These are phyloP conservation scores for Blastobasis lacticolella DNA, from an alignment of 2,888 invertebrate genomes.

Conservation along the genomic window DNA sequence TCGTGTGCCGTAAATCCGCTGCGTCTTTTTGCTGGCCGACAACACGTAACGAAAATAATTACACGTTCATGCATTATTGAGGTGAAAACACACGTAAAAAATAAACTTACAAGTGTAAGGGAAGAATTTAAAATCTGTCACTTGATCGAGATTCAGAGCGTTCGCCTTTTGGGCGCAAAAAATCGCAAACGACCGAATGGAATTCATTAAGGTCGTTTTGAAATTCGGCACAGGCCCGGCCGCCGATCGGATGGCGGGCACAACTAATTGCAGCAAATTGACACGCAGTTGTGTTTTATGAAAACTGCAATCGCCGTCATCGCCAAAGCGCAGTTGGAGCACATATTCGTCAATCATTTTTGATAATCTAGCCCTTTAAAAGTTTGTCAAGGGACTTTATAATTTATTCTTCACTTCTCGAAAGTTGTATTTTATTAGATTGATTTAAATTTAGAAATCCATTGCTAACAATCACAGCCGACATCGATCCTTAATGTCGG, in stretches of 20 bases:
- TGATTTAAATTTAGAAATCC: too few species aligned
- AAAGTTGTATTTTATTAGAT: too few species aligned
- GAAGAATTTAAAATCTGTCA: conserved; percentile 73
- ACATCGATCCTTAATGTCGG: too few species aligned
- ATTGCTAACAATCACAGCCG: too few species aligned
- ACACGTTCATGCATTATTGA: conserved; percentile 63
- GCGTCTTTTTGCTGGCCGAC: conserved; percentile 32
- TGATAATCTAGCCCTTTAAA: too few species aligned
- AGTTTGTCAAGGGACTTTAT: too few species aligned
- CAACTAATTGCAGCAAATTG: conserved; percentile 49
- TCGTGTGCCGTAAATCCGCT: conserved; percentile 40
- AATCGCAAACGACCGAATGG: conserved; percentile 46
- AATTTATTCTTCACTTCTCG: too few species aligned
- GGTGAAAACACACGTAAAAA: conserved; percentile 46
- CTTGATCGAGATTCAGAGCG: conserved; percentile 64
- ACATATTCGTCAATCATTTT: too few species aligned
- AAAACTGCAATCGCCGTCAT: too few species aligned
- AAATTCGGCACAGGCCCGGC: conserved; percentile 38
- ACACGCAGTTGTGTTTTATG: conserved; percentile 24
- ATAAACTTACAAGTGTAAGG: conserved; percentile 61
- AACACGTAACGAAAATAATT: conserved; percentile 58
- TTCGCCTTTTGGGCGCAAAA: conserved; percentile 54
- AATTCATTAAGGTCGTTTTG: conserved; percentile 62
- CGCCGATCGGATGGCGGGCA: conserved; percentile 17
- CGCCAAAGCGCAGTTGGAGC: too few species aligned